Evolutionary conservation across 2,888 invertebrate genomes (phyloP), one percentile per base, ranked within the genome.

Genomic region (Caenorhabditis angaria): DNA sequence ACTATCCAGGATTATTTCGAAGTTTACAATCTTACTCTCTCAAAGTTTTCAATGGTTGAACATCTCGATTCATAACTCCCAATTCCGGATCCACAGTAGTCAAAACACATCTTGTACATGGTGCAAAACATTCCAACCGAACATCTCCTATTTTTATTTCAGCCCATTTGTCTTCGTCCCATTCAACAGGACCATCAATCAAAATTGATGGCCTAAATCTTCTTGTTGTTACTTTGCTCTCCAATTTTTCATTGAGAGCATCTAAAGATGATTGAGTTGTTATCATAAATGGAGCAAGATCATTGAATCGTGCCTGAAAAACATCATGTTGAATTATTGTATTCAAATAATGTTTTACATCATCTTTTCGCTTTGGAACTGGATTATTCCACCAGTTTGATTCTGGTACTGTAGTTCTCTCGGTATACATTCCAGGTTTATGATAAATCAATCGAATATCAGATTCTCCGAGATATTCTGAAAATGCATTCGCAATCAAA

Each of bases 111-210:
- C 78, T 50, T 14, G 73, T 72, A 32, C 80, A 80, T 1, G 80
- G 80, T 22, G 69, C 70, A 61, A 72, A 77, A 50, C 77, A 77
- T 57, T 77, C 70, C 14, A 80, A 41, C 18, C 63, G 65, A 18
- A 69, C 77, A 54, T 77, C 77, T 35, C 76, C 80, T 22, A 78
- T 73, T 55, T 54, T 28, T 1, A 80, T 22, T 28, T 74, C 63
- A 1, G 67, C 70, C 80, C 80, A 80, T 61, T 72, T 72, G 56
- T 80, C 80, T 35, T 80, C 80, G 47, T 80, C 80, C 70, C 73
- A 80, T 3, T 78, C 68, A n/a, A 32, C 28, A 10, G 54, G 61
- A 1, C 73, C 69, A 28, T 77, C 76, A 22, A 80, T 61, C 18
- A 69, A 53, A 27, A 80, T 75, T 5, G 73, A 72, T 1, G 80